phyloP scores from a whole-genome alignment of 2,113 vertebrate species.

The Stomatorhinus ivindoensis region DNA sequence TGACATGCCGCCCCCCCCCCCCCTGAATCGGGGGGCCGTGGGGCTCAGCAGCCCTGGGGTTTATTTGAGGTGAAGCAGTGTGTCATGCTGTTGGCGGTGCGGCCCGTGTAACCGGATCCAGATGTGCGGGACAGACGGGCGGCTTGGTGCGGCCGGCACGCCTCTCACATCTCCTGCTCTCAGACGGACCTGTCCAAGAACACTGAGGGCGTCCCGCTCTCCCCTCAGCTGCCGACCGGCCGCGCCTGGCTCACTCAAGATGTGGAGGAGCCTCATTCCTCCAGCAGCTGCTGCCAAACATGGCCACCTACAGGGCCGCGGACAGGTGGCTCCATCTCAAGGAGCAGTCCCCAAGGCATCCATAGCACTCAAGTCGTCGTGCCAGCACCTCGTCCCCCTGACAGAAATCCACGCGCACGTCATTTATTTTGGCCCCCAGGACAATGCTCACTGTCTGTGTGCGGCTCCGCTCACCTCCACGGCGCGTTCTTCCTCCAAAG shows the following conservation, averaged over 20 bases:
- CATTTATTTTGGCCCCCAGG: neutral
- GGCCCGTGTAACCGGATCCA: neutral
- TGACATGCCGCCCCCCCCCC: neutral
- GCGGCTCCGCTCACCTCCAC: neutral
- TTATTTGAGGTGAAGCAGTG: conserved; percentile 7
- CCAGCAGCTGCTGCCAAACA: neutral
- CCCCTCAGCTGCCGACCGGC: neutral
- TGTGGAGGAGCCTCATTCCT: neutral
- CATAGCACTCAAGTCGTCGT: neutral
- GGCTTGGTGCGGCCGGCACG: neutral
- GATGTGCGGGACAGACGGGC: neutral
- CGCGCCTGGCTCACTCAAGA: neutral
- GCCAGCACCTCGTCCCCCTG: neutral
- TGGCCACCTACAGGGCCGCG: neutral
- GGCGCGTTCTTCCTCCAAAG: neutral
- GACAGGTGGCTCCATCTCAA: neutral
- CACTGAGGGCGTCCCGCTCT: neutral
- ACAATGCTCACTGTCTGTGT: neutral
- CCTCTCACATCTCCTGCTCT: neutral
- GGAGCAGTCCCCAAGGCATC: neutral
- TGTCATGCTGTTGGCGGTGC: neutral
- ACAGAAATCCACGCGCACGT: neutral
- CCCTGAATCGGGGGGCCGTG: neutral
- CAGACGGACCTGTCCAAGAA: neutral
- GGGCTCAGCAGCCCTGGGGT: neutral